These are phyloP conservation scores for Anarsia innoxiella DNA, from an alignment of 2,888 invertebrate species.

Conservation along the genomic window DNA sequence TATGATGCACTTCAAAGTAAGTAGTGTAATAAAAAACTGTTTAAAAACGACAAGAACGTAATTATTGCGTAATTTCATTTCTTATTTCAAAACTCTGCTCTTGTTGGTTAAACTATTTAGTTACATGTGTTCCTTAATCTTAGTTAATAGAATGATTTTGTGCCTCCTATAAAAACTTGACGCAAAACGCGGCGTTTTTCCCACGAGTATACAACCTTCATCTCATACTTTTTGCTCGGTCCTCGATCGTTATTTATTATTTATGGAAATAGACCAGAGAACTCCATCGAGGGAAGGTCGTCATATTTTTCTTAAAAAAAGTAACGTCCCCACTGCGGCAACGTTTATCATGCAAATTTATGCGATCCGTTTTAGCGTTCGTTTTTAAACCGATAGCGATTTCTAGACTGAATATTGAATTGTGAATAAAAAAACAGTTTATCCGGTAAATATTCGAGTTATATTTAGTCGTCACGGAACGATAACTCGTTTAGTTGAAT, in stretches of 20 bases:
- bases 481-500: constrained; percentile 32
- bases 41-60: too few relatives aligned
- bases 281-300: constrained; percentile 63
- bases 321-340: constrained; percentile 56
- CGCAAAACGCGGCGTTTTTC: too few relatives aligned
- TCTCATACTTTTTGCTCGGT: constrained; percentile 49
- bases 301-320: constrained; percentile 72
- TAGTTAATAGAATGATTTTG: too few relatives aligned
- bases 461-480: constrained; percentile 47
- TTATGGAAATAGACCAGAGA: constrained; percentile 71
- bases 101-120: too few relatives aligned
- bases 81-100: too few relatives aligned
- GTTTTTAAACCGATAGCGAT: constrained; percentile 65
- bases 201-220: too few relatives aligned
- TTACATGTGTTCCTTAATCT: too few relatives aligned
- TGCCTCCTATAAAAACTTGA: too few relatives aligned
- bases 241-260: constrained; percentile 71
- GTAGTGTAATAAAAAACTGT: too few relatives aligned
- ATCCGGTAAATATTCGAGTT: constrained; percentile 7
- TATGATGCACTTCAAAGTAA: too few relatives aligned
- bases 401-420: constrained; percentile 58
- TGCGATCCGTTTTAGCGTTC: constrained; percentile 63
- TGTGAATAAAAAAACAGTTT: constrained; percentile 39
- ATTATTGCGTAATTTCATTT: too few relatives aligned
- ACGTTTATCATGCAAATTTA: constrained; percentile 72